A percentile compares a stretch with the other conserved stretches of the same genome.
Evolutionary conservation across 1,140 invertebrate species (phyloP).

Genomic region (Pteromalus puparum): DNA sequence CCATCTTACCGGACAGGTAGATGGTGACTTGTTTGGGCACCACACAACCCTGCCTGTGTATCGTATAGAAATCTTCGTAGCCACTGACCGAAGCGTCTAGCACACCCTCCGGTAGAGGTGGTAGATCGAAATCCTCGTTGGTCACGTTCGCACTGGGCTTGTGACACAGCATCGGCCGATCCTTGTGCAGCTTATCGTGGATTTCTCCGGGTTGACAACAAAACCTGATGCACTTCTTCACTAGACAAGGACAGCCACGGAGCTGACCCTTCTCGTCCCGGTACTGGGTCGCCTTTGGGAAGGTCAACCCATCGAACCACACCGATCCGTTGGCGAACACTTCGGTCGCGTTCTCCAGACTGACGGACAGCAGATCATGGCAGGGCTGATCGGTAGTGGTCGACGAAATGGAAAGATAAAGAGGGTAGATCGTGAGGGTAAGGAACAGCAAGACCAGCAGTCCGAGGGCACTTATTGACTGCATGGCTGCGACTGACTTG

Average conservation of each 20-base stretch:
- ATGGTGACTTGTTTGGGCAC: too few relatives aligned
- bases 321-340: constrained; percentile 28
- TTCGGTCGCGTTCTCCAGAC: constrained; percentile 15
- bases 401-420: neutral
- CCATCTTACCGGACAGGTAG: too few relatives aligned
- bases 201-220: constrained; percentile 46
- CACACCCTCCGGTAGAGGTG: neutral
- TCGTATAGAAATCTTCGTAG: neutral
- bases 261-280: neutral
- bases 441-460: neutral
- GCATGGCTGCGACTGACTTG: neutral
- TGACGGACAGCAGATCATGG: neutral
- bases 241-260: constrained; percentile 52
- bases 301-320: constrained; percentile 1
- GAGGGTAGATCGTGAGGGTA: neutral
- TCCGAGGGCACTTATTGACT: neutral
- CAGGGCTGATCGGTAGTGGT: neutral
- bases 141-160: neutral
- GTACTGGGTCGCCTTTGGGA: constrained; percentile 37
- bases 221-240: constrained; percentile 47
- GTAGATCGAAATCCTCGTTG: neutral
- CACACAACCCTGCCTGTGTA: neutral
- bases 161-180: neutral
- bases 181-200: neutral
- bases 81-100: neutral